These are phyloP conservation scores for Sardinella longiceps DNA, from an alignment of 2,797 vertebrate genomes.

Conservation along the genomic window DNA sequence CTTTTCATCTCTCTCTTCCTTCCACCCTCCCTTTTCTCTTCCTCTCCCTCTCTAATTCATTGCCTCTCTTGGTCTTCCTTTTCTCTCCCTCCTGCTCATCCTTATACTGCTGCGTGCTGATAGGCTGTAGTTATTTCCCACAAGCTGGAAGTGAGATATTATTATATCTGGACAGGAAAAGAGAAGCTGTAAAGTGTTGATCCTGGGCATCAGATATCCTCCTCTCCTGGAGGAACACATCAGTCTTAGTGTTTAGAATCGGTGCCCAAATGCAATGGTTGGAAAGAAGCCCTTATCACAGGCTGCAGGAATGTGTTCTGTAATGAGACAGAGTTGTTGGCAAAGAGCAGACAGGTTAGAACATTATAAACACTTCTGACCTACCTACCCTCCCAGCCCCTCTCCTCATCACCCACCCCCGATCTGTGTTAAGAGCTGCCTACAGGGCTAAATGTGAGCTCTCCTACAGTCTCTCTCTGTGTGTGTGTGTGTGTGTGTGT, in stretches of 20 bases:
- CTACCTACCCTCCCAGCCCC: constrained; percentile 7
- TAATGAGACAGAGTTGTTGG: background rate
- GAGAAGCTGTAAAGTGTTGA: background rate
- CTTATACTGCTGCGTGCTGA: background rate
- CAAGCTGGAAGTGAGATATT: background rate
- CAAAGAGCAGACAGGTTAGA: constrained; percentile 18
- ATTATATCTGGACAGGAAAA: background rate
- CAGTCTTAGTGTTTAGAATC: background rate
- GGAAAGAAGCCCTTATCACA: background rate
- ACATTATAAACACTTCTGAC: background rate
- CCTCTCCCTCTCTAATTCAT: background rate
- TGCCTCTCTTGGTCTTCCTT: background rate
- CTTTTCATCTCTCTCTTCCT: background rate
- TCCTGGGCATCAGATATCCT: background rate
- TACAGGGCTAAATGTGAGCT: constrained; percentile 11
- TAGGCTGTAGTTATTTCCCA: constrained; percentile 2
- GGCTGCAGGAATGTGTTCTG: background rate
- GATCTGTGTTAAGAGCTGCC: background rate
- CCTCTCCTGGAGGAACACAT: background rate
- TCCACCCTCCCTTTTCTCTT: background rate
- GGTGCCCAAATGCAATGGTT: background rate
- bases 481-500: constrained; percentile 7
- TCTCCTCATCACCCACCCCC: no score
- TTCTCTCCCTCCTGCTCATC: background rate
- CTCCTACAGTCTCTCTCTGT: background rate